Conservation (phyloP, 2,888 invertebrate genomes). For the Nephrotoma guestfalica region DNA sequence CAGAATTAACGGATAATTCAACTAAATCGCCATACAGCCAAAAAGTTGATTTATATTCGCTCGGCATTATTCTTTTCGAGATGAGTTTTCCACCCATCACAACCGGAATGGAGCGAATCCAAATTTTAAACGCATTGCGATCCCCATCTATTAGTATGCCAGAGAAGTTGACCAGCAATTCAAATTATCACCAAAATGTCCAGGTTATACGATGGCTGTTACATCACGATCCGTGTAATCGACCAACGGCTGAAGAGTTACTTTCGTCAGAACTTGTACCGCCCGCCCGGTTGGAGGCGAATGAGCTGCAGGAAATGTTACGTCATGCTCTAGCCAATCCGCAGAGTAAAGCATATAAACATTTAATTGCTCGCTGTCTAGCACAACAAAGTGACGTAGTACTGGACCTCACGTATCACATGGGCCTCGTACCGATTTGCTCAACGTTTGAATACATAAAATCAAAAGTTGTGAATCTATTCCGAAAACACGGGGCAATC, state of each 20-base stretch:
- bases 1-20: slow-evolving; percentile 55
- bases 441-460: slow-evolving; percentile 31
- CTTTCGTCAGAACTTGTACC: slow-evolving; percentile 72
- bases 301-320: slow-evolving; percentile 67
- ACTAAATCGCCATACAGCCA: slow-evolving; percentile 61
- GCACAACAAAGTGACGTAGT: slow-evolving; percentile 30
- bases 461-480: slow-evolving; percentile 38
- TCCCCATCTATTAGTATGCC: slow-evolving; percentile 50
- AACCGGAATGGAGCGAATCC: slow-evolving; percentile 73
- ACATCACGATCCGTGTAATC: slow-evolving; percentile 64
- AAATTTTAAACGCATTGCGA: slow-evolving; percentile 53
- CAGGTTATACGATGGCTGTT: slow-evolving; percentile 57
- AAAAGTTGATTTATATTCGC: slow-evolving; percentile 65
- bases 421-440: slow-evolving; percentile 35
- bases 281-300: slow-evolving; percentile 72
- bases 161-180: slow-evolving; percentile 35
- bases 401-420: slow-evolving; percentile 66
- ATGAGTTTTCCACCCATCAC: slow-evolving; percentile 63
- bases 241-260: slow-evolving; percentile 78
- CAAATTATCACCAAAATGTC: neutral
- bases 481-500: slow-evolving; percentile 65
- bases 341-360: slow-evolving; percentile 62
- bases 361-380: slow-evolving; percentile 38
- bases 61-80: slow-evolving; percentile 80
- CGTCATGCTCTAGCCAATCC: slow-evolving; percentile 68